Evolutionary conservation across 2,888 invertebrate species (phyloP), one percentile per base, ranked within the genome.

Genomic region (Hypolimnas misippus): DNA sequence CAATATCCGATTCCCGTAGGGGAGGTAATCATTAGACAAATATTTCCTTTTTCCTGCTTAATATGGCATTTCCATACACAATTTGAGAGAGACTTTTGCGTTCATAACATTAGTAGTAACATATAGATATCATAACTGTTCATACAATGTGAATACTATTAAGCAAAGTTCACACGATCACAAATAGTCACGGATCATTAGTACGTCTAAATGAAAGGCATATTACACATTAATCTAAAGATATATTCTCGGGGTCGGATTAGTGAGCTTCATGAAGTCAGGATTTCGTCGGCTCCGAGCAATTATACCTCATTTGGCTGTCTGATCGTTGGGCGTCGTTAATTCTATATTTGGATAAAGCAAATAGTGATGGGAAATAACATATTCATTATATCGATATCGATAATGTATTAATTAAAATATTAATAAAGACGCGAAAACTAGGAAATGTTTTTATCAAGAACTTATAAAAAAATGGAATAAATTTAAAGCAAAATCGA

Each of bases 241-340:
- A 50, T 50, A 29, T 58, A 52, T n/a, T 52, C 21, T 42, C 10
- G 42, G 3, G 16, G 42, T 51, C 16, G 52, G 14, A 16, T 29
- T 29, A 16, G 25, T 25, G 7, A 52, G 16, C 52, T 42, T 14
- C 42, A 21, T 21, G 7, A 25, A 21, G 58, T 33, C 19, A 14
- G 33, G 33, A 51, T 42, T 25, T 42, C 52, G 42, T 33, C 52
- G 52, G 51, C 51, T 58, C 25, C 19, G 14, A 33, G 42, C 21
- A 58, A 52, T 58, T 33, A 51, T 25, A 42, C 19, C 42, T 51
- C 52, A 42, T 50, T 52, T 58, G 58, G n/a, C n/a, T n/a, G 44
- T 33, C 14, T 29, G 42, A 52, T 40, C 14, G 42, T 19, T 52
- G 7, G 14, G 33, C 52, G 17, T 44, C 42, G 31, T 51, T 58